These are phyloP conservation scores for Timema podura DNA, from an alignment of 2,888 invertebrate species.

Conservation along the genomic window DNA sequence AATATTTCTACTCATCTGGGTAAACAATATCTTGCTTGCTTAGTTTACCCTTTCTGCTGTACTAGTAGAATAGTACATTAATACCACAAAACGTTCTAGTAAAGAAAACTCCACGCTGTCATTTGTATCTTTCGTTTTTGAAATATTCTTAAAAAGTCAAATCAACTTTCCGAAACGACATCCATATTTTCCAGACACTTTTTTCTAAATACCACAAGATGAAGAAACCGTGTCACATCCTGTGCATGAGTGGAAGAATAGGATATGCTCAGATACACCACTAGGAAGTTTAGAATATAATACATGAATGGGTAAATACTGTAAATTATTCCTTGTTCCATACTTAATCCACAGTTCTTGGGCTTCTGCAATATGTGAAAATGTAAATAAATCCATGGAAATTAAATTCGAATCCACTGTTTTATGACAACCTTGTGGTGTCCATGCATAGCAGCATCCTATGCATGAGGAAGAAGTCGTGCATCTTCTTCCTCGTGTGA, in stretches of 20 bases:
- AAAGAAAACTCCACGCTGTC: neutral
- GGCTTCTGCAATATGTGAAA: neutral
- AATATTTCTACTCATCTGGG: constrained; percentile 13
- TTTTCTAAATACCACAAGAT: constrained; percentile 15
- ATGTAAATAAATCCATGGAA: constrained; percentile 12
- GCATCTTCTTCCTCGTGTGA: constrained; percentile 19
- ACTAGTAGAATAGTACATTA: neutral
- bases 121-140: neutral
- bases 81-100: constrained; percentile 13
- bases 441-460: constrained; percentile 13
- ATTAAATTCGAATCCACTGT: constrained; percentile 17
- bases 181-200: constrained; percentile 16
- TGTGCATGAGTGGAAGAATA: constrained; percentile 16
- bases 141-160: constrained; percentile 8
- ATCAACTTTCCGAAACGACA: constrained; percentile 3
- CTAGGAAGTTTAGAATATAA: neutral
- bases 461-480: constrained; percentile 15
- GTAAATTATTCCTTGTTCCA: constrained; percentile 4
- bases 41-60: constrained; percentile 5
- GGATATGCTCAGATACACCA: neutral
- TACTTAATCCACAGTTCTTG: constrained; percentile 16
- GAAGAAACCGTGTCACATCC: constrained; percentile 19
- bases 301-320: neutral
- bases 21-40: constrained; percentile 10
- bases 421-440: neutral